phyloP scores from a whole-genome alignment of 2,797 vertebrate species.

The Distichodus sexfasciatus region DNA sequence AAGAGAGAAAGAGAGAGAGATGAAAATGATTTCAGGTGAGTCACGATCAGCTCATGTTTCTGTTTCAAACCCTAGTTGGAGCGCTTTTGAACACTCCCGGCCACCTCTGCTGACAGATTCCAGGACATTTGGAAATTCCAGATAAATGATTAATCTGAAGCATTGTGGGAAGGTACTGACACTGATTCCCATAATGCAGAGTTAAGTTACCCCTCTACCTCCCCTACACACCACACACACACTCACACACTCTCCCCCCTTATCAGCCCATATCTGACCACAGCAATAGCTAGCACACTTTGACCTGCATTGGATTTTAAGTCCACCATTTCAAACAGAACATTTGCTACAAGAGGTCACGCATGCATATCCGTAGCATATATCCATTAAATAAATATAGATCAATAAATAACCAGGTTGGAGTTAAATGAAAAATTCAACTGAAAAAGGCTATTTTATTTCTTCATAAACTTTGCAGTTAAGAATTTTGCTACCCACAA shows the following conservation, averaged over 20 bases:
- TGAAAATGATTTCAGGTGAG: slow-evolving; percentile 6
- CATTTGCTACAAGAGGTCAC: no score
- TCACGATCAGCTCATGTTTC: slow-evolving; percentile 10
- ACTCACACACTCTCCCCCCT: slow-evolving; percentile 8
- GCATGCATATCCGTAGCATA: no score
- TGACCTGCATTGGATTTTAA: slow-evolving; percentile 2
- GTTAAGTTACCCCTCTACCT: background rate
- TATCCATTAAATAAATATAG: no score
- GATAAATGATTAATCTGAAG: slow-evolving; percentile 31
- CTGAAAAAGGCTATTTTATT: no score
- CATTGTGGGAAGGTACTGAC: slow-evolving; percentile 7
- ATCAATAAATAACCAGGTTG: background rate
- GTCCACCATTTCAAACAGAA: background rate
- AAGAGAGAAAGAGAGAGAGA: background rate
- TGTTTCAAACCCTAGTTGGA: slow-evolving; percentile 2
- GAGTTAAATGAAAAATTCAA: no score
- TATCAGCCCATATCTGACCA: slow-evolving; percentile 28
- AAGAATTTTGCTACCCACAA: no score
- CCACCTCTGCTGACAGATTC: slow-evolving; percentile 6
- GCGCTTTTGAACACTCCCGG: background rate
- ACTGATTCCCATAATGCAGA: slow-evolving; percentile 16
- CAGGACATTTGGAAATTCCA: slow-evolving; percentile 40
- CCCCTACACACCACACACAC: background rate
- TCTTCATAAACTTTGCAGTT: no score
- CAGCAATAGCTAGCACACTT: slow-evolving; percentile 27